Evolutionary conservation across 2,113 vertebrate genomes (phyloP).

Genomic region (Mustelus asterias): DNA sequence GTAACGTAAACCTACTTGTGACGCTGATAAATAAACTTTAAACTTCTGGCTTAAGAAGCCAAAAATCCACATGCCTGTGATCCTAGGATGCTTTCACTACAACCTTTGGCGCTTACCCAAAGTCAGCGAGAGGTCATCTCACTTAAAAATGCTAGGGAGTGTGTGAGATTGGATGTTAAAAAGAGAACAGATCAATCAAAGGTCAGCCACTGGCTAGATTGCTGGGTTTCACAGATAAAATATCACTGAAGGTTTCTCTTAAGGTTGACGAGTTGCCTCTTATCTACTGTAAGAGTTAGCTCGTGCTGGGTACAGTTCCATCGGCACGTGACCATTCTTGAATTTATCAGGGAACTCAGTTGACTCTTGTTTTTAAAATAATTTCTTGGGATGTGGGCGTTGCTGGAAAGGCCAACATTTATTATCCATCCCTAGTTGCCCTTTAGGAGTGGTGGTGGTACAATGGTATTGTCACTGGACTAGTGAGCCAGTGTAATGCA

Average conservation of each 20-base stretch:
- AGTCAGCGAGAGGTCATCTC: background rate
- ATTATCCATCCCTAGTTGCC: background rate
- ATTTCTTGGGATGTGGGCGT: background rate
- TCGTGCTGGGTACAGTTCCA: background rate
- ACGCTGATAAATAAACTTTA: no score
- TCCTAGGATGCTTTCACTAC: background rate
- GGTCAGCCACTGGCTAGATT: background rate
- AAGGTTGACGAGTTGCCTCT: no score
- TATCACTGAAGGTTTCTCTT: no score
- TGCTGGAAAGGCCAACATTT: background rate
- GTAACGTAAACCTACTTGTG: no score
- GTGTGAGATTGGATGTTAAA: background rate
- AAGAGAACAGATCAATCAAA: background rate
- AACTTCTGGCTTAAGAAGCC: no score
- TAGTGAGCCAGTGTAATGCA: no score
- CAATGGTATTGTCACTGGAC: no score
- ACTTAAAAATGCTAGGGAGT: no score
- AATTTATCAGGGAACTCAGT: background rate
- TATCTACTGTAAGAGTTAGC: no score
- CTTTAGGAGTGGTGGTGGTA: no score
- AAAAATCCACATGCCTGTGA: background rate
- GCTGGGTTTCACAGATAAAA: background rate
- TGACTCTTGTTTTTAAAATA: background rate
- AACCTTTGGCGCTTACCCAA: background rate
- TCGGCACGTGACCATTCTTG: background rate